Conservation (phyloP, 2,888 invertebrate genomes). For the Cryptus viduatorius region DNA sequence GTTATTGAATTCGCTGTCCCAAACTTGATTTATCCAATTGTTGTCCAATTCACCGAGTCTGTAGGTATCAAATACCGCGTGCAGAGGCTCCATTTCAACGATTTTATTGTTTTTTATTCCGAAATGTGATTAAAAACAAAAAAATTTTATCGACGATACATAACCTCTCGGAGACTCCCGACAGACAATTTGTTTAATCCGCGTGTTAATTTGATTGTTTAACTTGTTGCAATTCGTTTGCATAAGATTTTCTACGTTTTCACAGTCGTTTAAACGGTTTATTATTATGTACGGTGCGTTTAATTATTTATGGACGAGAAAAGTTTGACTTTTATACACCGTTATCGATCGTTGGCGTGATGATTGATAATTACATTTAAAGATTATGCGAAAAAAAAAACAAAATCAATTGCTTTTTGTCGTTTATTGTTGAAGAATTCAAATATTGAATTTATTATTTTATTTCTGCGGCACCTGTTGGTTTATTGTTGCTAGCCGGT, state of each 20-base stretch:
- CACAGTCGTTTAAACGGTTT: background rate
- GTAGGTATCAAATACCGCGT: conserved; percentile 77
- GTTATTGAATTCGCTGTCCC: conserved; percentile 87
- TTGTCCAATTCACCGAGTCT: conserved; percentile 84
- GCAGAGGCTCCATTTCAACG: conserved; percentile 78
- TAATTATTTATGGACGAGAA: no score
- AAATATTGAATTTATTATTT: background rate
- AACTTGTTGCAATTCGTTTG: background rate
- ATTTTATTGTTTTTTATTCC: background rate
- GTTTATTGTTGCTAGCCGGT: conserved; percentile 2
- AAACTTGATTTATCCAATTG: conserved; percentile 87
- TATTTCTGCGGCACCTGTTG: conserved; percentile 18
- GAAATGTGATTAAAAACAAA: background rate
- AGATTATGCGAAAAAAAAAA: background rate
- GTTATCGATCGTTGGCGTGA: no score
- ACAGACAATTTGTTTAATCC: background rate
- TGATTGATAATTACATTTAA: no score
- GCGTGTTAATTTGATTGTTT: background rate
- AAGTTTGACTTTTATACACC: no score
- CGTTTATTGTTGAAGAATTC: background rate
- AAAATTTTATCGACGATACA: no score
- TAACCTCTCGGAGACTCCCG: no score
- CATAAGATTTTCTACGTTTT: background rate
- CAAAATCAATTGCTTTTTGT: background rate
- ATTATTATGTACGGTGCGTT: no score